Evolutionary conservation across 2,797 vertebrate genomes (phyloP).

Genomic region (Enteromius unitaeniatus): DNA sequence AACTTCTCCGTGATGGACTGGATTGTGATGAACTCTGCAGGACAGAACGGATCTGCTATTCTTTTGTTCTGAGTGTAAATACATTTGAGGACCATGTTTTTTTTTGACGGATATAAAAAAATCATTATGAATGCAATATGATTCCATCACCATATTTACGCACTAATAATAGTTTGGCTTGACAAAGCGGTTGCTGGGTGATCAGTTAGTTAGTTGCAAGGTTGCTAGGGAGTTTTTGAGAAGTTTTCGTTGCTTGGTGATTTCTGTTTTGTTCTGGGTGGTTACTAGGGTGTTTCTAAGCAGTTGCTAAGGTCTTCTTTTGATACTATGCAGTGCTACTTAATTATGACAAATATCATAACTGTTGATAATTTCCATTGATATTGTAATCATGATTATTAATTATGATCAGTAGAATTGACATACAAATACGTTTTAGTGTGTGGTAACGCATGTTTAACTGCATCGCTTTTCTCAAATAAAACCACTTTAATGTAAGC

Average conservation of each 20-base stretch:
- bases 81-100: too few species aligned
- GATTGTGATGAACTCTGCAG: neutral
- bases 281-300: neutral
- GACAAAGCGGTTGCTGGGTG: neutral
- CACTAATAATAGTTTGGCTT: neutral
- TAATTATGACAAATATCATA: too few species aligned
- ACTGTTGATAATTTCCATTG: neutral
- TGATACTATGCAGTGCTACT: neutral
- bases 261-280: constrained; percentile 8
- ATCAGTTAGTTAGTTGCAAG: neutral
- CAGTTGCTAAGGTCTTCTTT: neutral
- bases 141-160: neutral
- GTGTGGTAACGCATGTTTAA: too few species aligned
- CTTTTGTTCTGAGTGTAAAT: neutral
- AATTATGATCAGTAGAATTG: neutral
- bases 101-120: too few species aligned
- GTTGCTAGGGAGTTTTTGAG: neutral
- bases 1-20: neutral
- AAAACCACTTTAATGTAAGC: neutral
- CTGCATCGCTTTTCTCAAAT: neutral
- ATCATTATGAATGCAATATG: neutral
- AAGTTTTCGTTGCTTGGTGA: neutral
- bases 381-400: neutral
- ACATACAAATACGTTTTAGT: neutral
- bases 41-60: neutral